phyloP scores from a whole-genome alignment of 2,797 vertebrate species.

The Prunella strophiata region DNA sequence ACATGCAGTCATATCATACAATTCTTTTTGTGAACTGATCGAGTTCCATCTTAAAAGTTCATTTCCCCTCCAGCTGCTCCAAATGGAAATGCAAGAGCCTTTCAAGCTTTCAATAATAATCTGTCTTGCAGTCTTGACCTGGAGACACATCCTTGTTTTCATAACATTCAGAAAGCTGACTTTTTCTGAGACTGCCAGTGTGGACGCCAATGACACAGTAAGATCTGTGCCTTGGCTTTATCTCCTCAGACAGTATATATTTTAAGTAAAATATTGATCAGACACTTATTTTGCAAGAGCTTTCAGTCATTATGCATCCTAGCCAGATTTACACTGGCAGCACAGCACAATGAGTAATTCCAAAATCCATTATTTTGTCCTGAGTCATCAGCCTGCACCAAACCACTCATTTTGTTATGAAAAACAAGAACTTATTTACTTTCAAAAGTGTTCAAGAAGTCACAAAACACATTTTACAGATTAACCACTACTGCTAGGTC shows the following conservation, averaged over 20 bases:
- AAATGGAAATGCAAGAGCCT: neutral
- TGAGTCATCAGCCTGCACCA: constrained; percentile 53
- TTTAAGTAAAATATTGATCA: constrained; percentile 25
- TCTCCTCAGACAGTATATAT: neutral
- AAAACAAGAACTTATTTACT: constrained; percentile 51
- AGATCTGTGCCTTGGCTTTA: constrained; percentile 10
- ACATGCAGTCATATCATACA: neutral
- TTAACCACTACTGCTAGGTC: constrained; percentile 19
- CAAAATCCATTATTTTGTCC: constrained; percentile 62
- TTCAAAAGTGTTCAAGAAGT: constrained; percentile 21
- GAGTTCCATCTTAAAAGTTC: constrained; percentile 35
- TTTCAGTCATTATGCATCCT: constrained; percentile 23
- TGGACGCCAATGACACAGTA: neutral
- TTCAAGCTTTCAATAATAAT: neutral
- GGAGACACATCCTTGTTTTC: neutral
- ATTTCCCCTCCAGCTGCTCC: neutral
- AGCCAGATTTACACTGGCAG: constrained; percentile 56
- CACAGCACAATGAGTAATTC: constrained; percentile 31
- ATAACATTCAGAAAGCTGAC: neutral
- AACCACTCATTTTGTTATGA: constrained; percentile 53
- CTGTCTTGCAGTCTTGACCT: neutral
- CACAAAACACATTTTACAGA: constrained; percentile 40
- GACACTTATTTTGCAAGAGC: constrained; percentile 39
- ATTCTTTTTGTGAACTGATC: neutral
- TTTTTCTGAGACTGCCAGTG: neutral